phyloP scores from a whole-genome alignment of 2,888 invertebrate genomes.

The Neoascia interrupta region DNA sequence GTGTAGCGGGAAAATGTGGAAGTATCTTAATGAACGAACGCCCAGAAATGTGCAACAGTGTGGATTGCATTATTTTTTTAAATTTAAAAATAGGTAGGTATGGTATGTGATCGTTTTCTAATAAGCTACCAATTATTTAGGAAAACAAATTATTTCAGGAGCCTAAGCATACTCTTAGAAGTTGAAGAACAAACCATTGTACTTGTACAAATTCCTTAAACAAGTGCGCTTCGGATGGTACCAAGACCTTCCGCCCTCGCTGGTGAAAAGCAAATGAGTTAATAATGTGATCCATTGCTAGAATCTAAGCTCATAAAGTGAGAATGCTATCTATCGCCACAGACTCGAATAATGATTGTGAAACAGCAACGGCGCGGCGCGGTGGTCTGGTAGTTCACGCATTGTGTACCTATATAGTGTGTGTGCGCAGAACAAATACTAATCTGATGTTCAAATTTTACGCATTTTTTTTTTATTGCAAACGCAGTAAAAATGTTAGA shows the following conservation, averaged over 20 bases:
- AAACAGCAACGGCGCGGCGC: constrained; percentile 50
- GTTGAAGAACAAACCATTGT: too few relatives aligned
- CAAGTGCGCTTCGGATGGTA: background rate
- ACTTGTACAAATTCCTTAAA: too few relatives aligned
- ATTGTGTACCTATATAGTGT: background rate
- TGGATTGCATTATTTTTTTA: too few relatives aligned
- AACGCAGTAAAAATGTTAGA: constrained; percentile 52
- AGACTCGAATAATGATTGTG: constrained; percentile 35
- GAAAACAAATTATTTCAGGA: too few relatives aligned
- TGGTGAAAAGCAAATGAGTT: constrained; percentile 30
- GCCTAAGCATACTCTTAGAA: too few relatives aligned
- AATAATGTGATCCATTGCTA: constrained; percentile 57
- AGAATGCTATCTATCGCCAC: constrained; percentile 37
- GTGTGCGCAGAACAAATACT: constrained; percentile 33
- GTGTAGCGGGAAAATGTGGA: constrained; percentile 4
- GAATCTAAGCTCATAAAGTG: constrained; percentile 32
- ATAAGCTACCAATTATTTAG: too few relatives aligned
- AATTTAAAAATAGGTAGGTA: too few relatives aligned
- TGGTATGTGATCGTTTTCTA: too few relatives aligned
- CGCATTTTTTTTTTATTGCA: constrained; percentile 50
- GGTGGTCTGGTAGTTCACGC: too few relatives aligned
- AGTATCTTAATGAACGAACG: background rate
- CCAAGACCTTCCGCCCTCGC: constrained; percentile 47
- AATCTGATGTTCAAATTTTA: constrained; percentile 35
- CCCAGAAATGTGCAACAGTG: constrained; percentile 60